These are phyloP conservation scores for Drosophila melanica DNA, from an alignment of 1,140 invertebrate species.

Conservation along the genomic window DNA sequence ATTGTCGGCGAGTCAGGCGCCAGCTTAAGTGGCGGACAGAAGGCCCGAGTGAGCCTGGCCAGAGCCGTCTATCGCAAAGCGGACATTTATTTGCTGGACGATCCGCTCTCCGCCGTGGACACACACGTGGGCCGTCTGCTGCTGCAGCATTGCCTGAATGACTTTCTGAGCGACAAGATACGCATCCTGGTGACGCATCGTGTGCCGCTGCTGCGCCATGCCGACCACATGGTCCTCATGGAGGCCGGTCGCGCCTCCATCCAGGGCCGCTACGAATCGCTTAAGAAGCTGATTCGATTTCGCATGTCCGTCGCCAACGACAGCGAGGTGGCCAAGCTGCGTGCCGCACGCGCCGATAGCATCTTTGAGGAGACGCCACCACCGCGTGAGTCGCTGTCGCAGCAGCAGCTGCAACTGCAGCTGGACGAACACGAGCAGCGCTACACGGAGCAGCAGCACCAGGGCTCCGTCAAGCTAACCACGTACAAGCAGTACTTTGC, in stretches of 20 bases:
- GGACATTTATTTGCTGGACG: slow-evolving; percentile 91
- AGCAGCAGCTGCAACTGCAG: slow-evolving; percentile 49
- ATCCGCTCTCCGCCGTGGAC: slow-evolving; percentile 93
- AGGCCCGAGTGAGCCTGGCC: slow-evolving; percentile 89
- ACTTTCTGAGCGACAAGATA: slow-evolving; percentile 89
- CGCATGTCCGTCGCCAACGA: slow-evolving; percentile 76
- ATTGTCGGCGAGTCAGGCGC: slow-evolving; percentile 93
- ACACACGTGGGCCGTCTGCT: slow-evolving; percentile 91
- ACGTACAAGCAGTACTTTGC: slow-evolving; percentile 89
- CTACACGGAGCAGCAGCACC: slow-evolving; percentile 83
- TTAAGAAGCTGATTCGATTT: slow-evolving; percentile 69
- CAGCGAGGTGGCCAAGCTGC: slow-evolving; percentile 51
- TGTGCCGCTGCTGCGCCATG: slow-evolving; percentile 91
- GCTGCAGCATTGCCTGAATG: slow-evolving; percentile 88
- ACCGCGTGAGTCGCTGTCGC: slow-evolving; percentile 36
- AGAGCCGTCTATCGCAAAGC: slow-evolving; percentile 85
- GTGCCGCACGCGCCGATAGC: slow-evolving; percentile 51
- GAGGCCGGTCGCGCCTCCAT: slow-evolving; percentile 85
- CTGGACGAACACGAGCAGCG: slow-evolving; percentile 59
- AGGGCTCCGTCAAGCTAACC: slow-evolving; percentile 82
- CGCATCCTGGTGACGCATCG: slow-evolving; percentile 94
- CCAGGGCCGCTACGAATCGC: slow-evolving; percentile 80
- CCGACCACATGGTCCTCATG: slow-evolving; percentile 88
- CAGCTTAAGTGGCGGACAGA: slow-evolving; percentile 90
- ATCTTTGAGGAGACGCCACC: slow-evolving; percentile 59